phyloP scores from a whole-genome alignment of 2,113 vertebrate species.

The Hydrochoerus hydrochaeris region DNA sequence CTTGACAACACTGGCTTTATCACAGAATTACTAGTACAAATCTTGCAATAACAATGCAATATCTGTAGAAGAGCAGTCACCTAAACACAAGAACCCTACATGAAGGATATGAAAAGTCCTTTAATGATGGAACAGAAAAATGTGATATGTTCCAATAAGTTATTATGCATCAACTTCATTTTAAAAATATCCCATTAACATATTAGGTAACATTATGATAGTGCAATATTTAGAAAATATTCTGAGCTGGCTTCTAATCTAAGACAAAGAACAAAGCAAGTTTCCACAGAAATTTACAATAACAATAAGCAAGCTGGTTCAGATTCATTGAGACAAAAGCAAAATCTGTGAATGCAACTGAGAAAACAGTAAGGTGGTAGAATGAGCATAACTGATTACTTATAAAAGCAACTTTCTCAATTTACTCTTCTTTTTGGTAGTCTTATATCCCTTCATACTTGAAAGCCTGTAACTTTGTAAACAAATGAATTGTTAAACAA shows the following conservation, averaged over 20 bases:
- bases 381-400: constrained; percentile 2
- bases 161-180: constrained; percentile 31
- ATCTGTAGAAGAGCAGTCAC: constrained; percentile 28
- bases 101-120: constrained; percentile 17
- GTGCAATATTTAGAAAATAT: constrained; percentile 36
- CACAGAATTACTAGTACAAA: constrained; percentile 35
- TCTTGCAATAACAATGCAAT: background rate
- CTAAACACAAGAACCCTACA: constrained; percentile 12
- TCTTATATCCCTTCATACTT: constrained; percentile 53
- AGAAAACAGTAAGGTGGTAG: constrained; percentile 30
- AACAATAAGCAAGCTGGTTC: constrained; percentile 32
- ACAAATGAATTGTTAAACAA: constrained; percentile 70
- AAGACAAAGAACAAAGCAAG: constrained; percentile 6
- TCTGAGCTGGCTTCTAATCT: background rate
- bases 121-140: constrained; percentile 29
- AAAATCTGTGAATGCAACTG: constrained; percentile 41
- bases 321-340: background rate
- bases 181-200: constrained; percentile 31
- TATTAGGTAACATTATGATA: background rate
- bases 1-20: constrained; percentile 40
- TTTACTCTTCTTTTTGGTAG: constrained; percentile 49
- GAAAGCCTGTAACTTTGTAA: constrained; percentile 66
- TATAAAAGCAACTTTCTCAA: background rate
- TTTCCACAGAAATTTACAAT: constrained; percentile 54
- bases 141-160: constrained; percentile 7